Conservation (phyloP, 1,140 invertebrate genomes). For the Drosophila equinoxialis region DNA sequence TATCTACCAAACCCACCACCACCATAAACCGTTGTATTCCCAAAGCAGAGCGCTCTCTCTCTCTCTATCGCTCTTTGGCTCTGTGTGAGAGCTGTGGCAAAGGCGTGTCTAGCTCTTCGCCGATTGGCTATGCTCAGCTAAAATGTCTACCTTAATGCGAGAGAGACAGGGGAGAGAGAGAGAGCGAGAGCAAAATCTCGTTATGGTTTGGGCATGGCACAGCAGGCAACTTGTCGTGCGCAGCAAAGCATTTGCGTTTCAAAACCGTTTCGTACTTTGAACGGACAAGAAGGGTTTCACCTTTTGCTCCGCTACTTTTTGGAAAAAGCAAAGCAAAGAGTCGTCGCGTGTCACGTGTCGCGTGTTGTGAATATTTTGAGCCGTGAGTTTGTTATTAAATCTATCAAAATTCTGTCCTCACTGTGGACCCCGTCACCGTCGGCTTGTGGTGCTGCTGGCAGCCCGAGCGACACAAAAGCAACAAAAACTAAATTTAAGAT, state of each 20-base stretch:
- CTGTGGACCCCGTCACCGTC: constrained; percentile 75
- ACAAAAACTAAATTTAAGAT: constrained; percentile 76
- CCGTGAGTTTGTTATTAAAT: constrained; percentile 9
- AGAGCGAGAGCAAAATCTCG: constrained; percentile 35
- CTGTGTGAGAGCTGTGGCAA: background rate
- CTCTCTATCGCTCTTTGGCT: background rate
- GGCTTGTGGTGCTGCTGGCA: constrained; percentile 41
- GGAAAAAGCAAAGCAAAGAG: constrained; percentile 2
- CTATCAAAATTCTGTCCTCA: constrained; percentile 82
- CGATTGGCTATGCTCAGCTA: background rate
- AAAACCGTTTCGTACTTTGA: constrained; percentile 80
- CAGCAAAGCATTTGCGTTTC: constrained; percentile 36
- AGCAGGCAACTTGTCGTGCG: constrained; percentile 58
- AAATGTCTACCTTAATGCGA: constrained; percentile 20
- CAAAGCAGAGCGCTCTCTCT: background rate
- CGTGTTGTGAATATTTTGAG: constrained; percentile 16
- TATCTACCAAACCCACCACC: constrained; percentile 41
- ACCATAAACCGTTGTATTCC: background rate
- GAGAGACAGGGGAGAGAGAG: constrained; percentile 23
- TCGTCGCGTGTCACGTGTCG: constrained; percentile 20
- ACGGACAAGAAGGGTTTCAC: constrained; percentile 71
- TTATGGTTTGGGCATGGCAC: background rate
- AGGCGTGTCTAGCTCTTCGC: constrained; percentile 5
- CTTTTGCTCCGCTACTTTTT: background rate
- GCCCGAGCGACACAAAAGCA: constrained; percentile 14